Conservation (phyloP, 2,888 invertebrate genomes). For the Trimorus sp. region DNA sequence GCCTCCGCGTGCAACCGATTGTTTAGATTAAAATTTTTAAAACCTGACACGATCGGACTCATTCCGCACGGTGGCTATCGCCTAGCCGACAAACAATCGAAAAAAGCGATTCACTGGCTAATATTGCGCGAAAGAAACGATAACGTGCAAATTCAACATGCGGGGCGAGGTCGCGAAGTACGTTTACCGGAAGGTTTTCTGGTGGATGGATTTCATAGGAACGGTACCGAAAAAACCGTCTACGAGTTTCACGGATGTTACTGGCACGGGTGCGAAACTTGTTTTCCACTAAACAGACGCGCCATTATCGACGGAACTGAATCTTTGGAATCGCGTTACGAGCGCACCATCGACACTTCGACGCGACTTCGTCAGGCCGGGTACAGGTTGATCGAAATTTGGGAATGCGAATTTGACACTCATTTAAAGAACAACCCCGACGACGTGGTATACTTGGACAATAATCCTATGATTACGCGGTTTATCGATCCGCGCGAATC, state of each 20-base stretch:
- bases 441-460: neutral
- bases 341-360: neutral
- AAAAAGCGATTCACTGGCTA: conserved; percentile 65
- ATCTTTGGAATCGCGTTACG: neutral
- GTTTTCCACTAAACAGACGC: neutral
- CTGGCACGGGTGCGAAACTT: neutral
- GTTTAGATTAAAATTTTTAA: conserved; percentile 67
- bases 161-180: conserved; percentile 30
- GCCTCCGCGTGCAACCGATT: conserved; percentile 68
- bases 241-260: conserved; percentile 1
- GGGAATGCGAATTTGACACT: neutral
- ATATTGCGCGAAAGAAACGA: neutral
- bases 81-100: neutral
- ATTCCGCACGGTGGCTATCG: too few species aligned
- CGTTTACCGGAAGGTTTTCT: neutral
- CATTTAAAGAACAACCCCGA: neutral
- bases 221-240: neutral
- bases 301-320: neutral
- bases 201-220: neutral
- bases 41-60: conserved; percentile 56
- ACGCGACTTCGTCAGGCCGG: neutral
- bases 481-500: neutral
- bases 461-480: neutral
- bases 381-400: neutral
- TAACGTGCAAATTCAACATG: neutral